Conservation (phyloP, 2,113 vertebrate genomes). For the Equus quagga region DNA sequence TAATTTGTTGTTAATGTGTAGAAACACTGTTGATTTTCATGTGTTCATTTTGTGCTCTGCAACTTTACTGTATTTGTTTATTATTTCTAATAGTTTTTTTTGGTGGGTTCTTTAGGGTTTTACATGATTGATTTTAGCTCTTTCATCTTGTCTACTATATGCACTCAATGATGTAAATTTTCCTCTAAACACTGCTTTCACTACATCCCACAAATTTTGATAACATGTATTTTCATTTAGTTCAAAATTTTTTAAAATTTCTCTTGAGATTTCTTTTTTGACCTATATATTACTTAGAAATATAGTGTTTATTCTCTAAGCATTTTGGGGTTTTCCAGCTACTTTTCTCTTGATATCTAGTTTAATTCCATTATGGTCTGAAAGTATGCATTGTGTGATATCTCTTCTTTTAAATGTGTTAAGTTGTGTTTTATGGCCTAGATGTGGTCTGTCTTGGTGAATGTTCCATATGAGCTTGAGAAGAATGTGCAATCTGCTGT, state of each 20-base stretch:
- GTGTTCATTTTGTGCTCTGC: neutral
- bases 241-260: too few relatives aligned
- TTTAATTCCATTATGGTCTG: neutral
- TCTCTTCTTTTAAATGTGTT: neutral
- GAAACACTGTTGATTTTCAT: neutral
- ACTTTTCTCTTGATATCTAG: neutral
- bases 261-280: neutral
- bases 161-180: too few relatives aligned
- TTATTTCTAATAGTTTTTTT: neutral
- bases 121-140: neutral
- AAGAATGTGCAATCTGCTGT: neutral
- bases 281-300: neutral
- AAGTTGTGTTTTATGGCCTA: neutral
- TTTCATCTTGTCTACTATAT: neutral
- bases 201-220: too few relatives aligned
- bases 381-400: neutral
- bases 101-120: neutral
- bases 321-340: neutral
- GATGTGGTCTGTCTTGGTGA: neutral
- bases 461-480: neutral
- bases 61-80: neutral
- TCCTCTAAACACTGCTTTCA: too few relatives aligned
- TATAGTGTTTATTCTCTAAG: neutral
- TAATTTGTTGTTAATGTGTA: too few relatives aligned
- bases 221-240: too few relatives aligned